Evolutionary conservation across 2,113 vertebrate species (phyloP).

Genomic region (Microcebus griseorufus): DNA sequence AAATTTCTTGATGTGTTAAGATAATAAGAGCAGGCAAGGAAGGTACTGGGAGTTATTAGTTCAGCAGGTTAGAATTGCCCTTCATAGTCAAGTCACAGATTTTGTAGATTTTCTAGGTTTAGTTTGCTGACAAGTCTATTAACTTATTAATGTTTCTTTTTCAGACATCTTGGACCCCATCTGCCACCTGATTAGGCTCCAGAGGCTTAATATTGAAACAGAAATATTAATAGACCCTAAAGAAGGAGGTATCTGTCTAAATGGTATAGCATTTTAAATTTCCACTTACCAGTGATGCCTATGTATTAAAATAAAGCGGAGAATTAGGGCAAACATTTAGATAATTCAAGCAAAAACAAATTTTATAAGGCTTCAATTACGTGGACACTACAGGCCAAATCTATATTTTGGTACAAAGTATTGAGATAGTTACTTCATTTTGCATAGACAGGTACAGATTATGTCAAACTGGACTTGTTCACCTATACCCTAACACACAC

Average conservation of each 20-base stretch:
- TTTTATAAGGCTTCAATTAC: neutral
- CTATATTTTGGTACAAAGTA: conserved; percentile 33
- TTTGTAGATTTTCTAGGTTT: conserved; percentile 23
- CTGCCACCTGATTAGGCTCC: neutral
- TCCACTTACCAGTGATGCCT: neutral
- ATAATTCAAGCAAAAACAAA: neutral
- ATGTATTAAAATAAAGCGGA: neutral
- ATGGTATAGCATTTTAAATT: neutral
- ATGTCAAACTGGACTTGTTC: neutral
- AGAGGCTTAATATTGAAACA: conserved; percentile 4
- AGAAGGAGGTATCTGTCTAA: neutral
- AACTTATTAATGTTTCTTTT: conserved; percentile 4
- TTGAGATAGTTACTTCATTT: neutral
- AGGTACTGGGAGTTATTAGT: neutral
- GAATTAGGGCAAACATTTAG: neutral
- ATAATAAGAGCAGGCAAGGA: neutral
- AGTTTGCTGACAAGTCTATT: neutral
- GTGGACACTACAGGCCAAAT: neutral
- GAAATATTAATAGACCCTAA: conserved; percentile 31
- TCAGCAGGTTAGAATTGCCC: neutral
- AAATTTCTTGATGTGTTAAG: neutral
- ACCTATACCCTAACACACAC: neutral
- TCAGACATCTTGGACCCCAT: neutral
- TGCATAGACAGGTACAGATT: neutral
- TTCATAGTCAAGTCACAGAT: neutral